Evolutionary conservation across 2,113 vertebrate species (phyloP).

Genomic region (Sula dactylatra): DNA sequence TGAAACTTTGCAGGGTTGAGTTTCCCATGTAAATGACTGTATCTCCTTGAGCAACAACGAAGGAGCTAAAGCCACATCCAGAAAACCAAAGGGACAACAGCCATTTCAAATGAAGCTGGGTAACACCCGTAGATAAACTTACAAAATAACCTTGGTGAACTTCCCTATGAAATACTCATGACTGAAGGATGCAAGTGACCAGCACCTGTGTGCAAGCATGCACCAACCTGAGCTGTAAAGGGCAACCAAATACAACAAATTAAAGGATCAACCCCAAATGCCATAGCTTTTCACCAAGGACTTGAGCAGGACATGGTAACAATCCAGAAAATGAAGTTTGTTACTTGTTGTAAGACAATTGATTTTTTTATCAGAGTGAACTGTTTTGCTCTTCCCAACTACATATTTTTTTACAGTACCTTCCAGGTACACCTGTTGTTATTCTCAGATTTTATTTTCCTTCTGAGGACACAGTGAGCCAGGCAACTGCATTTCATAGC

Average conservation of each 20-base stretch:
- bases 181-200: not conserved
- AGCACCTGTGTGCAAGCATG: not conserved
- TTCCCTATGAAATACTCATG: not conserved
- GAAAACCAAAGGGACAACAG: not conserved
- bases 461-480: not conserved
- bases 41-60: not conserved
- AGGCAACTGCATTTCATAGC: not conserved
- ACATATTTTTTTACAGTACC: not conserved
- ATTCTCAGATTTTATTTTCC: not conserved
- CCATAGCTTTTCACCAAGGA: not conserved
- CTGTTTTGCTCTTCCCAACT: not conserved
- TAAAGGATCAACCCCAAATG: not conserved
- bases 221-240: not conserved
- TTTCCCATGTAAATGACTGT: rapidly evolving
- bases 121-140: not conserved
- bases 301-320: not conserved
- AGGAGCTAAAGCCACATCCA: not conserved
- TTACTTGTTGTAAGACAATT: not conserved
- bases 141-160: not conserved
- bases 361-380: not conserved
- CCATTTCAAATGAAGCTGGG: not conserved
- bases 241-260: not conserved
- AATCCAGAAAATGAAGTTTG: not conserved
- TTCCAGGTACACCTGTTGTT: not conserved
- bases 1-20: not conserved